A percentile compares a stretch with the other conserved stretches of the same genome.
phyloP scores from a whole-genome alignment of 1,140 invertebrate species.

The Archivesica marissinica region DNA sequence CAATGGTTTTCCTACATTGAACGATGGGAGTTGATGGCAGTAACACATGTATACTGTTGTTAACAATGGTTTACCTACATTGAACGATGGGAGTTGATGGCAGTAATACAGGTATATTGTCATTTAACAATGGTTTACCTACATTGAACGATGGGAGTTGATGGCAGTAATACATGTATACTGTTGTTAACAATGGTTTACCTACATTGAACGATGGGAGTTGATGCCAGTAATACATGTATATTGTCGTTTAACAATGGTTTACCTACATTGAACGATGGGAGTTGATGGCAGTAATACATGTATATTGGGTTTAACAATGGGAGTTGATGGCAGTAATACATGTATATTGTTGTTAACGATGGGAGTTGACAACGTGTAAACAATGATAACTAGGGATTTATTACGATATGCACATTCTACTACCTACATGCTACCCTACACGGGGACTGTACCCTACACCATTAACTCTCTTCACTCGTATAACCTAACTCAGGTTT shows the following conservation, averaged over 20 bases:
- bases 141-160: no score
- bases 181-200: background rate
- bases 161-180: background rate
- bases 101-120: no score
- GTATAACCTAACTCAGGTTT: no score
- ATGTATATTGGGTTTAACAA: background rate
- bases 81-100: no score
- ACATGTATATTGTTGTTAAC: background rate
- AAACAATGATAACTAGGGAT: slow-evolving; percentile 10
- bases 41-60: no score
- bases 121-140: no score
- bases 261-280: no score
- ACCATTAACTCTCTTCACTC: no score
- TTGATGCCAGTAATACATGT: background rate
- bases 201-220: background rate
- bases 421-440: background rate
- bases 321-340: background rate
- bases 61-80: no score
- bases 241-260: background rate
- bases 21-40: no score
- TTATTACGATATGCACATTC: slow-evolving; percentile 2
- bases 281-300: background rate
- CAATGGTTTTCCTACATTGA: no score
- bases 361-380: slow-evolving; percentile 7
- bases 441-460: background rate